A percentile compares a stretch with the other conserved stretches of the same genome.
Conservation (phyloP, 2,113 vertebrate species). For the Sprattus sprattus region DNA sequence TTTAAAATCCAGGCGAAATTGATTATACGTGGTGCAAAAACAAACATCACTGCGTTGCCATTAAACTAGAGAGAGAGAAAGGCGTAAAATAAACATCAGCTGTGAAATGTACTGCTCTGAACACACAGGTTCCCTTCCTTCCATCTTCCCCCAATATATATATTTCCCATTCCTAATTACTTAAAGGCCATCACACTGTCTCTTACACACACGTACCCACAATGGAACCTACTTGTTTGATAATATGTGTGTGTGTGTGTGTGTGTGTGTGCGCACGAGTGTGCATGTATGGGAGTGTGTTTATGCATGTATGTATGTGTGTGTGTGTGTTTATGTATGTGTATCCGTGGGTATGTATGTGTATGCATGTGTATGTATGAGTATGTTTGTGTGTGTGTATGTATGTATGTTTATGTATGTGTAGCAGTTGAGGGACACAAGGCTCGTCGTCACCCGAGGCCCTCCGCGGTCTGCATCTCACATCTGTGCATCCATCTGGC, state of each 20-base stretch:
- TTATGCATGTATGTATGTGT: background rate
- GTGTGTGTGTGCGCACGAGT: no score
- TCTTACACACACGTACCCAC: background rate
- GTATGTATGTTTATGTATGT: background rate
- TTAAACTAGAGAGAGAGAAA: background rate
- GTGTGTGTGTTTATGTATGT: background rate
- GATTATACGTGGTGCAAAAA: background rate
- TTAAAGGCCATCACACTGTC: background rate
- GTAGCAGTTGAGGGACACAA: background rate
- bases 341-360: background rate
- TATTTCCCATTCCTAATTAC: no score
- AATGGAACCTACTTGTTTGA: background rate
- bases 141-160: background rate
- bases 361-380: background rate
- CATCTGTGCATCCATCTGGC: slow-evolving; percentile 36
- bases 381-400: background rate
- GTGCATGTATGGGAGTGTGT: no score
- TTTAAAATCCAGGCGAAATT: background rate
- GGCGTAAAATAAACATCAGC: background rate
- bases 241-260: background rate
- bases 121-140: background rate
- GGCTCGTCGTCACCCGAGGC: background rate
- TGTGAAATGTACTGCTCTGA: slow-evolving; percentile 1
- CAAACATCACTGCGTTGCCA: background rate
- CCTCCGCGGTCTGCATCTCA: background rate